Percentiles rank a stretch among this genome's conserved stretches.
phyloP scores from a whole-genome alignment of 2,888 invertebrate species.

The Drosophila villosipedis region DNA sequence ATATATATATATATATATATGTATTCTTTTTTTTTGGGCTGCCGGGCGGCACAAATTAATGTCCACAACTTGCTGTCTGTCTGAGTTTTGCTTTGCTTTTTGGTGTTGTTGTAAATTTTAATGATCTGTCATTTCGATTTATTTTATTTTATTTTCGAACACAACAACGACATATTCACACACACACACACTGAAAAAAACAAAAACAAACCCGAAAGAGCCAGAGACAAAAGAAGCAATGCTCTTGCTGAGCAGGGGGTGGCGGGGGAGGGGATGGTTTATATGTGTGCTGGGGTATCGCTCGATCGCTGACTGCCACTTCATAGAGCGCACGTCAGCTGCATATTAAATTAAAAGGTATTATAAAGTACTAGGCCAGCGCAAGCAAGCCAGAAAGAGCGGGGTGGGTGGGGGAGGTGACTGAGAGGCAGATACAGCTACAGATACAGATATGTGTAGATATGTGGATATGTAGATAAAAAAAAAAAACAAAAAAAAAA shows the following conservation, averaged over 20 bases:
- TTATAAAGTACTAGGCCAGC: slow-evolving; percentile 74
- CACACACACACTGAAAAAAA: neutral
- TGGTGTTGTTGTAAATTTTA: slow-evolving; percentile 82
- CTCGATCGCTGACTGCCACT: slow-evolving; percentile 57
- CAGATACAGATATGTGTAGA: neutral
- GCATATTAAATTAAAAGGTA: slow-evolving; percentile 82
- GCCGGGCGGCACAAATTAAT: slow-evolving; percentile 61
- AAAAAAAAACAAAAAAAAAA: slow-evolving; percentile 20
- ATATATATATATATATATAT: neutral
- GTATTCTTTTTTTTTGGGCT: slow-evolving; percentile 9
- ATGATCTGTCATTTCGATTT: slow-evolving; percentile 86
- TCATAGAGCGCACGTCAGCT: slow-evolving; percentile 77
- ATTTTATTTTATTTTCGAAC: slow-evolving; percentile 80
- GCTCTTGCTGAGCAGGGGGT: neutral
- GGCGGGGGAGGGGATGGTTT: neutral
- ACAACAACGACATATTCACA: slow-evolving; percentile 49
- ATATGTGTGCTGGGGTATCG: slow-evolving; percentile 19
- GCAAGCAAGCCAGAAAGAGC: neutral
- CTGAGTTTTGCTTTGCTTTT: slow-evolving; percentile 37
- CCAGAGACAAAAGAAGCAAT: slow-evolving; percentile 60
- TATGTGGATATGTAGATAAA: slow-evolving; percentile 1
- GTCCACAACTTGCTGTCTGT: slow-evolving; percentile 66
- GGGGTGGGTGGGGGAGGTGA: neutral
- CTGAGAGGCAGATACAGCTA: slow-evolving; percentile 1
- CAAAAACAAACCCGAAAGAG: neutral